These are phyloP conservation scores for Hirudinaria manillensis DNA, from an alignment of 2,888 invertebrate genomes.

Conservation along the genomic window DNA sequence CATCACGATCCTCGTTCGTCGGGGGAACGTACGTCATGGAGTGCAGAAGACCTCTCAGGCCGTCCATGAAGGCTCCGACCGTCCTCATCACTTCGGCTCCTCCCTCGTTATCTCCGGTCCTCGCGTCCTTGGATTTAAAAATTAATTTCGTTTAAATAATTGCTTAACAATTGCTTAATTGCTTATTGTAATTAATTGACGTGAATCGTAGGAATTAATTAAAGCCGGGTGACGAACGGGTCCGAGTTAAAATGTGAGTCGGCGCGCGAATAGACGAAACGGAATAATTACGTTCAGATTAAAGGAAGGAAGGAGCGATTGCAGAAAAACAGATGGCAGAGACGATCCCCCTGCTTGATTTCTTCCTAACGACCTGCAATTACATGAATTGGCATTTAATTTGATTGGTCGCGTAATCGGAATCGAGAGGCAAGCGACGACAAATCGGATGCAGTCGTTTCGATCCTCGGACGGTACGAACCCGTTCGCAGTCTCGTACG, in stretches of 20 bases:
- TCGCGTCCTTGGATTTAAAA: not conserved
- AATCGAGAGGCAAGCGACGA: not conserved
- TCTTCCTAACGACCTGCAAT: not conserved
- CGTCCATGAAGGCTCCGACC: not conserved
- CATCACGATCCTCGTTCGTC: not conserved
- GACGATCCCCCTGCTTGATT: not conserved
- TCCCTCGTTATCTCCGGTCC: not conserved
- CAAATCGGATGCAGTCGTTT: no score
- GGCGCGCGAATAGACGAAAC: no score
- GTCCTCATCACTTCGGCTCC: not conserved
- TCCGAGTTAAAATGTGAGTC: no score
- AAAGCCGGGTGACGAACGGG: no score
- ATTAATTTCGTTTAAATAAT: no score
- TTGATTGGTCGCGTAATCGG: not conserved
- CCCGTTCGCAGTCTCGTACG: conserved; percentile 61
- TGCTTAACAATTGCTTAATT: no score
- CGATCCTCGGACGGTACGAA: no score
- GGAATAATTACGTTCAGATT: conserved; percentile 55
- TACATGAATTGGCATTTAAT: not conserved
- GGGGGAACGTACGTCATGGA: not conserved
- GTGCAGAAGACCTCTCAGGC: not conserved
- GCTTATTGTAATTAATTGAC: no score
- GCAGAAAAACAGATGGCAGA: conserved; percentile 61
- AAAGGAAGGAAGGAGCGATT: conserved; percentile 68
- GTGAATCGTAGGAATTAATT: no score